Conservation (phyloP, 2,888 invertebrate genomes). For the Plebejus anna region DNA sequence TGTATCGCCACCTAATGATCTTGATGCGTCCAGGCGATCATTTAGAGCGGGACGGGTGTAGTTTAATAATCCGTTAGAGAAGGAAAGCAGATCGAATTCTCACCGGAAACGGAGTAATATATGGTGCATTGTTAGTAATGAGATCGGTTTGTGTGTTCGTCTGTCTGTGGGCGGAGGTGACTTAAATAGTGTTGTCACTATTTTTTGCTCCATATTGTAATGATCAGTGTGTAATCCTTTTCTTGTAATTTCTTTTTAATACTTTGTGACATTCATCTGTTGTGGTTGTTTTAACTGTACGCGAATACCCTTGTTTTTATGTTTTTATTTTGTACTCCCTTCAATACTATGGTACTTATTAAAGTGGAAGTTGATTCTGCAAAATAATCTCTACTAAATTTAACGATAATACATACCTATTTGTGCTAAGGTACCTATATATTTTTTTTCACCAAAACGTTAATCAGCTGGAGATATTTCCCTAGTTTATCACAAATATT, state of each 20-base stretch:
- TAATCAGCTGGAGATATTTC: too few relatives aligned
- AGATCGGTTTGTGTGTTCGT: constrained; percentile 68
- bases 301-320: too few relatives aligned
- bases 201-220: constrained; percentile 36
- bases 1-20: constrained; percentile 74
- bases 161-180: constrained; percentile 55
- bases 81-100: constrained; percentile 53
- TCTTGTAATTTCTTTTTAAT: constrained; percentile 12
- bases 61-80: constrained; percentile 39
- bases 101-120: constrained; percentile 76
- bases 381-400: too few relatives aligned
- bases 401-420: not conserved
- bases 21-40: constrained; percentile 64
- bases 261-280: not conserved
- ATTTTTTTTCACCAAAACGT: too few relatives aligned
- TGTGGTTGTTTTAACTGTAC: not conserved
- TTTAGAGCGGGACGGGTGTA: constrained; percentile 47
- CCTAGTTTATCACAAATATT: not conserved
- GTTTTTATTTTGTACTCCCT: too few relatives aligned
- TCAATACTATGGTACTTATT: too few relatives aligned
- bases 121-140: constrained; percentile 78
- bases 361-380: too few relatives aligned
- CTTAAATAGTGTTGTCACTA: constrained; percentile 37
- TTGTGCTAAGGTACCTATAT: not conserved
- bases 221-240: constrained; percentile 38